Conservation (phyloP, 2,113 vertebrate species). For the Halichoerus grypus region DNA sequence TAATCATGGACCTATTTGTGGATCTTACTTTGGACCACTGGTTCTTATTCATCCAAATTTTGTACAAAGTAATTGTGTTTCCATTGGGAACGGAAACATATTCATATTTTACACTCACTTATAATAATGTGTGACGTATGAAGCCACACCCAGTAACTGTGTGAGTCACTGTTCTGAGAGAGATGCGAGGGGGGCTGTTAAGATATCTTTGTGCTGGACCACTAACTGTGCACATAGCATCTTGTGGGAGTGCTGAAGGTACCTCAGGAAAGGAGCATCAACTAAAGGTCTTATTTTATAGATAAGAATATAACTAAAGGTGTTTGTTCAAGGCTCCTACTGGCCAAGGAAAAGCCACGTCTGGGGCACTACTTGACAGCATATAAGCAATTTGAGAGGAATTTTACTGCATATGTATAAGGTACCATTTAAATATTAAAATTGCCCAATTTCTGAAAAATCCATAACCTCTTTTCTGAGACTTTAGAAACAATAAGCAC, state of each 20-base stretch:
- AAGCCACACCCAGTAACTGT: background rate
- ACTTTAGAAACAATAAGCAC: background rate
- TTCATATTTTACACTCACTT: background rate
- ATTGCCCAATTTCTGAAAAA: background rate
- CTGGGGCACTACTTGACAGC: background rate
- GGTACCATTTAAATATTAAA: background rate
- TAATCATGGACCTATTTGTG: background rate
- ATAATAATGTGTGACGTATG: background rate
- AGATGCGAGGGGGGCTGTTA: background rate
- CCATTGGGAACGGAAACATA: background rate
- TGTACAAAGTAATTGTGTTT: background rate
- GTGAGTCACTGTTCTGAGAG: background rate
- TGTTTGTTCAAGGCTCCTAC: background rate
- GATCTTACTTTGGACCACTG: background rate
- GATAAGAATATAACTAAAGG: background rate
- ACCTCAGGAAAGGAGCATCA: background rate
- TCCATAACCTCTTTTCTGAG: background rate
- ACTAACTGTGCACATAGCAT: background rate
- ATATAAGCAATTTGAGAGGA: background rate
- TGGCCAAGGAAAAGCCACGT: background rate
- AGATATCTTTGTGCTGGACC: background rate
- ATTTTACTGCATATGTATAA: background rate
- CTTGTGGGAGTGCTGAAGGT: background rate
- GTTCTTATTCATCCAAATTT: background rate
- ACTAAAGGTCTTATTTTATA: background rate